Percentiles rank a stretch among this genome's conserved stretches.
These are phyloP conservation scores for Malthinus seriepunctatus DNA, from an alignment of 2,888 invertebrate genomes.

Conservation along the genomic window DNA sequence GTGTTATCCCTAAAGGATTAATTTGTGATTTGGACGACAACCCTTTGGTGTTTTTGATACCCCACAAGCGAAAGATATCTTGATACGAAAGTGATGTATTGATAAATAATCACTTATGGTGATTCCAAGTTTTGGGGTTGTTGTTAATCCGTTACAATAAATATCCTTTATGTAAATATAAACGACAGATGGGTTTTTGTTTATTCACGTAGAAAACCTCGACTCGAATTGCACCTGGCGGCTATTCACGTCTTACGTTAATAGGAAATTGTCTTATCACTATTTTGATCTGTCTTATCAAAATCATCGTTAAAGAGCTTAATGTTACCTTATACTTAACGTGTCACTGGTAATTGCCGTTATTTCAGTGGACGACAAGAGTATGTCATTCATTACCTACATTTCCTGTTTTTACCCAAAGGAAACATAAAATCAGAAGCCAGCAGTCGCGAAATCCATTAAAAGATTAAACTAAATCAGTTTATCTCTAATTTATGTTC, in stretches of 20 bases:
- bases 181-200: constrained; percentile 36
- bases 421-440: constrained; percentile 37
- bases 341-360: constrained; percentile 39
- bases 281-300: constrained; percentile 45
- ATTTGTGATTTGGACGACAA: no score
- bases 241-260: constrained; percentile 44
- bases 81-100: constrained; percentile 25
- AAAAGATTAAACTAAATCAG: constrained; percentile 45
- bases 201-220: constrained; percentile 45
- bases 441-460: constrained; percentile 45
- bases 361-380: constrained; percentile 13
- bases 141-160: constrained; percentile 31
- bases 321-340: constrained; percentile 44
- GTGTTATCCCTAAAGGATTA: no score
- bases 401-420: constrained; percentile 26
- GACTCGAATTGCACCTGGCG: constrained; percentile 49
- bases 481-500: constrained; percentile 47
- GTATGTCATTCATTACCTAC: constrained; percentile 22
- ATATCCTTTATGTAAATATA: constrained; percentile 32
- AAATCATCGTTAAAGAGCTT: constrained; percentile 44
- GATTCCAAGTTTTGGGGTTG: constrained; percentile 19
- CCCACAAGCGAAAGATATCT: no score
- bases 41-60: no score
- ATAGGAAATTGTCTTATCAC: constrained; percentile 45
- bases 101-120: constrained; percentile 34